Conservation (phyloP, 2,797 vertebrate genomes). For the Tapera naevia region DNA sequence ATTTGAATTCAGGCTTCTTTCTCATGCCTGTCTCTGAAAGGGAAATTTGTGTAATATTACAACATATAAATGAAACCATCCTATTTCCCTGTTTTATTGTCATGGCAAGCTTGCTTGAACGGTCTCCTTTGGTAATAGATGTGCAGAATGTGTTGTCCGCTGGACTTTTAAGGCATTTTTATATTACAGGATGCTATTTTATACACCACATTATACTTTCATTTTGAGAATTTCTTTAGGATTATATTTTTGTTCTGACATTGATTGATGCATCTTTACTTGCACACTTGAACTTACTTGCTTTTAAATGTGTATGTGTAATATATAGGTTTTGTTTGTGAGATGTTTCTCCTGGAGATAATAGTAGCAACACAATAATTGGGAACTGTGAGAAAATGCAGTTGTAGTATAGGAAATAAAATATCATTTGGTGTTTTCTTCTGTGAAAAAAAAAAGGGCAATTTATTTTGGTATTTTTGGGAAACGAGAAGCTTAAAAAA, state of each 20-base stretch:
- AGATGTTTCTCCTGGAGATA: constrained; percentile 15
- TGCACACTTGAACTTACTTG: background rate
- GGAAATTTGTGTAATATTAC: constrained; percentile 61
- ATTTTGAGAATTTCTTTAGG: constrained; percentile 42
- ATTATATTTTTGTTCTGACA: background rate
- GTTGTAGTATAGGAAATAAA: background rate
- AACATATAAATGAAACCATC: constrained; percentile 59
- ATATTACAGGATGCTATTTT: constrained; percentile 53
- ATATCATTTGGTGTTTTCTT: background rate
- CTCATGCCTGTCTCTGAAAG: constrained; percentile 30
- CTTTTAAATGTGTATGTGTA: background rate
- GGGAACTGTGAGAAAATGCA: constrained; percentile 19
- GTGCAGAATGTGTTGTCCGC: background rate
- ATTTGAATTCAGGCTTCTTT: constrained; percentile 65
- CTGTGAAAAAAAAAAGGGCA: constrained; percentile 4
- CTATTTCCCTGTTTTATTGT: constrained; percentile 54
- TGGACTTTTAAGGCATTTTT: constrained; percentile 61
- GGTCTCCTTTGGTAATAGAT: constrained; percentile 58
- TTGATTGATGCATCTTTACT: background rate
- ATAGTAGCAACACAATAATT: background rate
- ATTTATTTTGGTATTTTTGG: constrained; percentile 36
- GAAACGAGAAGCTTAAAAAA: constrained; percentile 36
- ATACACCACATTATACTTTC: constrained; percentile 15
- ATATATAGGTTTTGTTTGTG: background rate
- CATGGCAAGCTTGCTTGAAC: constrained; percentile 1